phyloP scores from a whole-genome alignment of 2,888 invertebrate species.

The Eurytoma californica region DNA sequence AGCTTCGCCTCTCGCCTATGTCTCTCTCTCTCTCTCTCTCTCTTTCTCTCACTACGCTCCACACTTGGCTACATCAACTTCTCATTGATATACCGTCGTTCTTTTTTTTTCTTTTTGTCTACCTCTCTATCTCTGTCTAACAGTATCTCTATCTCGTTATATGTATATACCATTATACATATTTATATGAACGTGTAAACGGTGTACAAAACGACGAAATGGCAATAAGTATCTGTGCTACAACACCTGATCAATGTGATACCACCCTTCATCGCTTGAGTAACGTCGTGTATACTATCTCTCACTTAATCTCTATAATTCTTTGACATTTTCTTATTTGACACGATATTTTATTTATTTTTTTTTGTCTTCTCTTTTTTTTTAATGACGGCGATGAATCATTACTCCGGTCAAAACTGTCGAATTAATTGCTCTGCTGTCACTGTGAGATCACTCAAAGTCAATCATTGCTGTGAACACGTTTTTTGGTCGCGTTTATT shows the following conservation, averaged over 20 bases:
- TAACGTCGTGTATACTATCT: constrained; percentile 68
- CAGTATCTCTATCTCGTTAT: constrained; percentile 42
- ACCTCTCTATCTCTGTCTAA: constrained; percentile 23
- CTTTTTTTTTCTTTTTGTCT: constrained; percentile 16
- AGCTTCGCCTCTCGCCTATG: constrained; percentile 74
- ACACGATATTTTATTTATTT: background rate
- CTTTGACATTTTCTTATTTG: constrained; percentile 25
- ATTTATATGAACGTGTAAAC: constrained; percentile 59
- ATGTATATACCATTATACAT: constrained; percentile 58
- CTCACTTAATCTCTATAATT: constrained; percentile 62
- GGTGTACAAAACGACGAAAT: constrained; percentile 61
- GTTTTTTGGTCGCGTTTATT: constrained; percentile 28
- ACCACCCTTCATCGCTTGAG: constrained; percentile 73
- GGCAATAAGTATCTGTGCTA: constrained; percentile 71
- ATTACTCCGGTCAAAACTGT: constrained; percentile 29
- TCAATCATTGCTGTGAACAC: constrained; percentile 52
- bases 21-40: constrained; percentile 56
- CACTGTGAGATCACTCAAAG: constrained; percentile 51
- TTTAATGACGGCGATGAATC: constrained; percentile 26
- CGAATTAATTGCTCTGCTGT: constrained; percentile 43
- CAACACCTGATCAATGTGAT: constrained; percentile 74
- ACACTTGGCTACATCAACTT: constrained; percentile 61
- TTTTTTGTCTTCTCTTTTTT: constrained; percentile 20
- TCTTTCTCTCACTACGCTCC: constrained; percentile 72
- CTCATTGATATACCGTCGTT: constrained; percentile 7